Conservation (phyloP, 1,140 invertebrate genomes). For the Dendroctonus ponderosae region DNA sequence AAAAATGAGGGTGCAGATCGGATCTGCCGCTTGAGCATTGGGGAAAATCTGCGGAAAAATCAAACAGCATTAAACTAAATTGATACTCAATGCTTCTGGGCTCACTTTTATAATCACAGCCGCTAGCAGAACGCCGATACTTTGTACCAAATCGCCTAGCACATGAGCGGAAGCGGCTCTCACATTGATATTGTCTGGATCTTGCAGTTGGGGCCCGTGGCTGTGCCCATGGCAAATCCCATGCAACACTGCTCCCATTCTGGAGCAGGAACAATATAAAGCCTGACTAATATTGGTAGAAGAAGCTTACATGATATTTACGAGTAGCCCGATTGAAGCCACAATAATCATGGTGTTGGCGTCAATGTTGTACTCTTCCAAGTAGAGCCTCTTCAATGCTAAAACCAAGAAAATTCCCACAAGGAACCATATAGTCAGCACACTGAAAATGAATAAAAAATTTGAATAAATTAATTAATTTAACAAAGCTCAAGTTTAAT, state of each 20-base stretch:
- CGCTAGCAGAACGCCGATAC: conserved; percentile 46
- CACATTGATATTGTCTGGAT: conserved; percentile 75
- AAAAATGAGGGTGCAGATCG: conserved; percentile 87
- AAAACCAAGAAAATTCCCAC: conserved; percentile 82
- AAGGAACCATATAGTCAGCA: conserved; percentile 80
- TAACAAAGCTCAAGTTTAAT: no score
- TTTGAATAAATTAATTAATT: background rate
- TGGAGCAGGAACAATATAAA: conserved; percentile 46
- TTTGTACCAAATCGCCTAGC: conserved; percentile 88
- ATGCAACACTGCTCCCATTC: conserved; percentile 74
- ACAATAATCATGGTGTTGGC: conserved; percentile 85
- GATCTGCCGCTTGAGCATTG: conserved; percentile 76
- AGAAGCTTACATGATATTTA: conserved; percentile 78
- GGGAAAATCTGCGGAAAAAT: conserved; percentile 55
- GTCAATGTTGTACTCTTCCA: conserved; percentile 75
- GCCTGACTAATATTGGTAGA: background rate
- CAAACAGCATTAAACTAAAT: background rate
- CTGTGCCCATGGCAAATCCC: conserved; percentile 56
- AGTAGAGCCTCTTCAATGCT: conserved; percentile 71
- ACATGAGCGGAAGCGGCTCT: conserved; percentile 90
- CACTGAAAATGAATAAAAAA: conserved; percentile 43
- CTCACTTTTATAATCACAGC: conserved; percentile 46
- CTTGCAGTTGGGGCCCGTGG: conserved; percentile 21
- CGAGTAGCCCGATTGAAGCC: conserved; percentile 74
- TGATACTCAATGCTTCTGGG: background rate